These are phyloP conservation scores for Alentia gelatinosa DNA, from an alignment of 2,888 invertebrate species.

Conservation along the genomic window DNA sequence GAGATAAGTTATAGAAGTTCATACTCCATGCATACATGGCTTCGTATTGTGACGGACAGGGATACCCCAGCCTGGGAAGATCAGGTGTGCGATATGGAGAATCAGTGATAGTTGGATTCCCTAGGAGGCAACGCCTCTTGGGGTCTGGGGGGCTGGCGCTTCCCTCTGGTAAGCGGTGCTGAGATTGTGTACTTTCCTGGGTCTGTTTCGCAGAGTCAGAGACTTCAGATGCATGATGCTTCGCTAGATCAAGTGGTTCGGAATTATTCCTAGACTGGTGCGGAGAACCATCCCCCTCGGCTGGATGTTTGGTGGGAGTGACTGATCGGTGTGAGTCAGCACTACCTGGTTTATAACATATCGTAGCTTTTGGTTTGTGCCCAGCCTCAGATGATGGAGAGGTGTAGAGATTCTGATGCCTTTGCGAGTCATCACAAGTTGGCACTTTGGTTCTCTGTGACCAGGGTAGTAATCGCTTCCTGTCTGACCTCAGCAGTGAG, in stretches of 20 bases:
- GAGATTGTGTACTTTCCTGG: too few species aligned
- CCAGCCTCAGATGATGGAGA: not conserved
- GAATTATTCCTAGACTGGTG: not conserved
- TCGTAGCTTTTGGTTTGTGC: not conserved
- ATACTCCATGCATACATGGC: not conserved
- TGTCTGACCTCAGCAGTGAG: slow-evolving; percentile 33
- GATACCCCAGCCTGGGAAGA: not conserved
- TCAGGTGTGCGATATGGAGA: not conserved
- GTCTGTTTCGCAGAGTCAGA: not conserved
- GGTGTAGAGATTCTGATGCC: not conserved
- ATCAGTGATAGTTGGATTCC: not conserved
- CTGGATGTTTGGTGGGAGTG: not conserved
- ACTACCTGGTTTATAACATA: not conserved
- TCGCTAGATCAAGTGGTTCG: not conserved
- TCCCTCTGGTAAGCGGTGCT: too few species aligned
- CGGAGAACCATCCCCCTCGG: too few species aligned
- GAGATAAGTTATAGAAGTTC: not conserved
- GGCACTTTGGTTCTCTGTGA: not conserved
- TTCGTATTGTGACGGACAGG: not conserved
- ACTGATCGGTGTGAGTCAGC: not conserved
- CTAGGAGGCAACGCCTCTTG: not conserved
- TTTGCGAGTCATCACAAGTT: not conserved
- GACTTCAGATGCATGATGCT: not conserved
- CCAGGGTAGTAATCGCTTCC: slow-evolving; percentile 27
- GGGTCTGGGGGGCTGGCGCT: not conserved